Evolutionary conservation across 2,888 invertebrate genomes (phyloP).

Genomic region (Ormyrus labotus): DNA sequence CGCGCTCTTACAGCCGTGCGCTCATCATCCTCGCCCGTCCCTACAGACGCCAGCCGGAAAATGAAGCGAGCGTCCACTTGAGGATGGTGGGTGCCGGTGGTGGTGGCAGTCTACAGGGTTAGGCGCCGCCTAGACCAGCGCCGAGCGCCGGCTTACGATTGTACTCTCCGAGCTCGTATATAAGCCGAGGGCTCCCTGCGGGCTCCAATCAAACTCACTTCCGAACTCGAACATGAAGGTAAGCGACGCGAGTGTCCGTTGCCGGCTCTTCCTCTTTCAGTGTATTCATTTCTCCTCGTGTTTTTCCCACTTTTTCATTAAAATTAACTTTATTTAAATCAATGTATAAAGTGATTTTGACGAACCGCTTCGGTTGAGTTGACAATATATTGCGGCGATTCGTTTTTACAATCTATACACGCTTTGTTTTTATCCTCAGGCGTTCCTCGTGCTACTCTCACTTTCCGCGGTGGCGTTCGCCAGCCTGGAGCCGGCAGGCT

Average conservation of each 20-base stretch:
- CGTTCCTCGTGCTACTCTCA: conserved; percentile 60
- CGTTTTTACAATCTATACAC: neutral
- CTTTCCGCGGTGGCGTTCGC: conserved; percentile 58
- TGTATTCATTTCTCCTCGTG: too few species aligned
- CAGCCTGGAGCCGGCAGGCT: conserved; percentile 67
- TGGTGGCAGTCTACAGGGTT: neutral
- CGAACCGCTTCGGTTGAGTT: too few species aligned
- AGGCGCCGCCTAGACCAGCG: neutral
- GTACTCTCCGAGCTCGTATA: conserved; percentile 48
- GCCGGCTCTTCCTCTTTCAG: too few species aligned
- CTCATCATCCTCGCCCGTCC: conserved; percentile 13
- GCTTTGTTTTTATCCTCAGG: conserved; percentile 50
- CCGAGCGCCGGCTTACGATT: too few species aligned
- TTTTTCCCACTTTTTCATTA: too few species aligned
- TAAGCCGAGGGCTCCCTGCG: conserved; percentile 53
- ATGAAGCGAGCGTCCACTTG: conserved; percentile 57
- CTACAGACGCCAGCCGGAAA: conserved; percentile 33
- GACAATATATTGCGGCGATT: too few species aligned
- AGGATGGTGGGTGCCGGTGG: conserved; percentile 13
- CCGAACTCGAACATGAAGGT: conserved; percentile 69
- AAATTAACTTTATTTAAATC: too few species aligned
- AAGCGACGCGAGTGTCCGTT: conserved; percentile 42
- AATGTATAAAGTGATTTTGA: too few species aligned
- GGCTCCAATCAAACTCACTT: conserved; percentile 65
- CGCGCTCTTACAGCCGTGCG: conserved; percentile 18